phyloP scores from a whole-genome alignment of 1,140 invertebrate genomes.

The Paraescarpia echinospica region DNA sequence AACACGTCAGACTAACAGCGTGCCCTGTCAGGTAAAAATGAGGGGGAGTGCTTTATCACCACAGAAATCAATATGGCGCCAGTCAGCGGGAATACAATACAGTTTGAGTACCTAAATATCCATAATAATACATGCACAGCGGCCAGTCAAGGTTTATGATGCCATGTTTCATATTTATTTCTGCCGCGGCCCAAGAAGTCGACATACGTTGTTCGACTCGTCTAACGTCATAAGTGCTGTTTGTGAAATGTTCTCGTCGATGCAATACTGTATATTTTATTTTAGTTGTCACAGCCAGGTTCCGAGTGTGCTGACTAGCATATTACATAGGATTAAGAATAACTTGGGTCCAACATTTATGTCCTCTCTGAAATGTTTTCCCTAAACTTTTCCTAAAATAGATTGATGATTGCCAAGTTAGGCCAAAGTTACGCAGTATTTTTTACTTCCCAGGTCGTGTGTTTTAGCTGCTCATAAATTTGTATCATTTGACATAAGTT shows the following conservation, averaged over 20 bases:
- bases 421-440: neutral
- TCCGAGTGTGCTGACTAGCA: neutral
- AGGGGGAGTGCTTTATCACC: neutral
- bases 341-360: neutral
- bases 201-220: neutral
- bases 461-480: neutral
- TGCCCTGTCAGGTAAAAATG: neutral
- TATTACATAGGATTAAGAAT: neutral
- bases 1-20: neutral
- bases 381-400: no score
- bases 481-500: neutral
- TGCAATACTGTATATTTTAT: neutral
- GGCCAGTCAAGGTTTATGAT: neutral
- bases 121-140: neutral
- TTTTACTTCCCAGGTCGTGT: neutral
- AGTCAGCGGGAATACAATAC: neutral
- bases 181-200: neutral
- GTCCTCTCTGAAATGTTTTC: no score
- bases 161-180: slow-evolving; percentile 6
- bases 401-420: neutral
- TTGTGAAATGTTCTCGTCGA: neutral
- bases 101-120: neutral
- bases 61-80: neutral
- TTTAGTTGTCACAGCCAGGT: neutral
- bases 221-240: neutral